Percentiles rank a stretch among this genome's conserved stretches.
Evolutionary conservation across 2,888 invertebrate genomes (phyloP).

Genomic region (Zygothrica quintamaculata): DNA sequence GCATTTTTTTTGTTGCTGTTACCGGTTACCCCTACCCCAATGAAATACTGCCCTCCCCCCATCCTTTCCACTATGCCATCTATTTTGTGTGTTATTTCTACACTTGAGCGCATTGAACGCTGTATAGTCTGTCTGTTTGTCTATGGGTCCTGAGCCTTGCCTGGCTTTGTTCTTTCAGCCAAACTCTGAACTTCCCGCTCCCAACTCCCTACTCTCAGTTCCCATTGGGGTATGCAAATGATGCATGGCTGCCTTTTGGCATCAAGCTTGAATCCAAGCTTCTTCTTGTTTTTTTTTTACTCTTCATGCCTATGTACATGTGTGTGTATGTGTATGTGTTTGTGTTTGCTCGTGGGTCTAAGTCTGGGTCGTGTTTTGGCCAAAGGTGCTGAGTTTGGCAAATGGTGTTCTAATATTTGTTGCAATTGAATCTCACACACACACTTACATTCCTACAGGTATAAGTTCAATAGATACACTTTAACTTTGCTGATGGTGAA

Average conservation of each 20-base stretch:
- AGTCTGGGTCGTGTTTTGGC: slow-evolving; percentile 54
- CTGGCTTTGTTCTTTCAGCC: slow-evolving; percentile 26
- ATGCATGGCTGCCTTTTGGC: slow-evolving; percentile 50
- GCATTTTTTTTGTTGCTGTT: slow-evolving; percentile 59
- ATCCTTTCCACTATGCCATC: slow-evolving; percentile 30
- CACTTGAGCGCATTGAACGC: slow-evolving; percentile 71
- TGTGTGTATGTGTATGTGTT: slow-evolving; percentile 14
- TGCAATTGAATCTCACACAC: slow-evolving; percentile 57
- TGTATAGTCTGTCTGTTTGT: slow-evolving; percentile 43
- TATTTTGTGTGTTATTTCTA: slow-evolving; percentile 66
- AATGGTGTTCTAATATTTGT: slow-evolving; percentile 69
- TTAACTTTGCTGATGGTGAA: slow-evolving; percentile 8
- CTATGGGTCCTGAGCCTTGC: slow-evolving; percentile 19
- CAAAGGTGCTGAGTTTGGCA: slow-evolving; percentile 70
- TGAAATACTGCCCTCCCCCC: not conserved
- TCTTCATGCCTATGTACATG: slow-evolving; percentile 10
- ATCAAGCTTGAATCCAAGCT: slow-evolving; percentile 13
- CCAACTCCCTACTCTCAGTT: too few relatives aligned
- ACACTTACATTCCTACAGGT: too few relatives aligned
- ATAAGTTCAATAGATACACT: too few relatives aligned
- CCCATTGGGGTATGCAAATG: slow-evolving; percentile 61
- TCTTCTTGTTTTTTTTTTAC: slow-evolving; percentile 46
- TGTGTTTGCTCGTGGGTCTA: slow-evolving; percentile 39
- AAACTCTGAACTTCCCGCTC: too few relatives aligned
- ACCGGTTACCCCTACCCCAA: slow-evolving; percentile 41